Evolutionary conservation across 2,888 invertebrate genomes (phyloP).

Genomic region (Heliothis peltigera): DNA sequence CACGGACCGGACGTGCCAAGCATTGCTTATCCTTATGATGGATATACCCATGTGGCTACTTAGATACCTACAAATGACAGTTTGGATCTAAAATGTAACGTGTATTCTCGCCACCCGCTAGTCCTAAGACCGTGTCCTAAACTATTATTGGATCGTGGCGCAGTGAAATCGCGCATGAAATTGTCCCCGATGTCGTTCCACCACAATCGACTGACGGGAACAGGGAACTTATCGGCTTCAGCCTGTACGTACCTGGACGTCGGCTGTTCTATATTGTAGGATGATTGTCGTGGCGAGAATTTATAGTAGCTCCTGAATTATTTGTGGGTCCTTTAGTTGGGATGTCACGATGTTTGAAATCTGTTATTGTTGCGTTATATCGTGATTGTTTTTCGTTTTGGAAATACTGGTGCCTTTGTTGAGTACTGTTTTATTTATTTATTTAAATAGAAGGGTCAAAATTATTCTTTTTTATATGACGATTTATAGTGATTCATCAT

Average conservation of each 20-base stretch:
- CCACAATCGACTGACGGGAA: slow-evolving; percentile 4
- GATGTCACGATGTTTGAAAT: neutral
- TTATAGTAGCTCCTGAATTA: slow-evolving; percentile 1
- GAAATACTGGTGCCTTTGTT: no score
- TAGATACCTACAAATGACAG: no score
- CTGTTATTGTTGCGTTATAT: neutral
- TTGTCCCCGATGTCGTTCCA: slow-evolving; percentile 37
- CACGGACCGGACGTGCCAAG: no score
- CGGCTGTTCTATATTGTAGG: neutral
- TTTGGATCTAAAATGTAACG: no score
- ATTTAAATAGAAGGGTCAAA: no score
- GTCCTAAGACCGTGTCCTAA: slow-evolving; percentile 7
- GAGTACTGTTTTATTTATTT: no score
- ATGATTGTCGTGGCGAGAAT: neutral
- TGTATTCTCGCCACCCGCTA: slow-evolving; percentile 18
- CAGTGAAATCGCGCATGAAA: slow-evolving; percentile 57
- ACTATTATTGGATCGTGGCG: slow-evolving; percentile 54
- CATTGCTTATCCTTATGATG: no score
- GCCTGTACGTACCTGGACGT: slow-evolving; percentile 21
- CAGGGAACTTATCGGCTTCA: slow-evolving; percentile 10
- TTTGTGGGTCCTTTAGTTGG: neutral
- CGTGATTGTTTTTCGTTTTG: neutral
- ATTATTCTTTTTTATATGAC: no score
- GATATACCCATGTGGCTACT: no score
- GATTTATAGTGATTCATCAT: no score